Evolutionary conservation across 2,113 vertebrate species (phyloP), one percentile per base, ranked within the genome.

Genomic region (Chamaetylas fuelleborni): DNA sequence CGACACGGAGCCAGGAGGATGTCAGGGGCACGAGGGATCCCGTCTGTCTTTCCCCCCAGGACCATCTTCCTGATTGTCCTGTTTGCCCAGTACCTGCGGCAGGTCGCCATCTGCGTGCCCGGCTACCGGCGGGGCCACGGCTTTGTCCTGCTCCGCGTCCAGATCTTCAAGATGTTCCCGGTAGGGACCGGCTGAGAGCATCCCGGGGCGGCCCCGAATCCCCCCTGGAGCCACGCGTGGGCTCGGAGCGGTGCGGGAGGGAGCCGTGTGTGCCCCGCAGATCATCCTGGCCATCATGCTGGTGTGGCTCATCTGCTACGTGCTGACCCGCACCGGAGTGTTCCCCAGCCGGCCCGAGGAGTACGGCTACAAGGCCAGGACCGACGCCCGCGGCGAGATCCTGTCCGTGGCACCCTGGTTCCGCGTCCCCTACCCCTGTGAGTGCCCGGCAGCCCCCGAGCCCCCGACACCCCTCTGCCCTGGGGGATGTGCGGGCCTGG

Each of bases 141-240:
- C 36, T 97, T 99, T n/a, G 97, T 96, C 34, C 83, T 97, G 73
- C 95, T 98, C 77, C 98, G 97, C 24, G 19, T 99, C 83, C 98
- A 99, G 96, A 97, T 99, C 95, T 99, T 99, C 98, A 99, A 99
- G 97, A 98, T 99, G 99, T 99, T 99, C 97, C 99, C 99, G 25
- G 99, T 99, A 98, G 98, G 97, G 31, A 7, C 14, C 0, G 45
- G 26, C 29, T 1, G 2, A 31, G 47, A 45, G 16, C 65, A 7
- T 7, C 26, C 54, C 19, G 31, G 14, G 33, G 38, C 1, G 4
- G 8, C 28, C 91, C 61, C 2, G 3, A 7, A 47, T 22, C 1
- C 1, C 36, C 23, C 33, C 2, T 45, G 36, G 56, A 6, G 2
- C 62, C 24, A 6, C 2, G 0, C 6, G 1, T 1, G 34, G 34